Conservation (phyloP, 2,888 invertebrate species). For the Nemotelus pantherinus region DNA sequence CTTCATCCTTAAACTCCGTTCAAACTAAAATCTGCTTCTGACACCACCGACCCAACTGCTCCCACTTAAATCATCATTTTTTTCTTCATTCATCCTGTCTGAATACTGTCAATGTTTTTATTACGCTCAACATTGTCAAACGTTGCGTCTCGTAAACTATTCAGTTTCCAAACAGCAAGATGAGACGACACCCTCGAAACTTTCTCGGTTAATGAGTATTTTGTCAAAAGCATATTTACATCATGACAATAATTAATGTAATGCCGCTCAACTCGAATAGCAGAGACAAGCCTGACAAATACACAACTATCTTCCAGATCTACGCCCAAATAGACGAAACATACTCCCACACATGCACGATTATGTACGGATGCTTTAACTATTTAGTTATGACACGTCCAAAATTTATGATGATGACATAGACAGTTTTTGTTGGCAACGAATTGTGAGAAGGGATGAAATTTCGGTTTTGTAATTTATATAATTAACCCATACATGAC, state of each 20-base stretch:
- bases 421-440: conserved; percentile 5
- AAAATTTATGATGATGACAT: conserved; percentile 40
- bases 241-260: conserved; percentile 38
- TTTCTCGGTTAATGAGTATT: conserved; percentile 29
- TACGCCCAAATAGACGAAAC: not conserved
- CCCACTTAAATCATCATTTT: no score
- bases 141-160: not conserved
- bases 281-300: not conserved
- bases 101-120: no score
- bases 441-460: not conserved
- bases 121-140: no score
- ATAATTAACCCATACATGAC: no score
- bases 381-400: conserved; percentile 35
- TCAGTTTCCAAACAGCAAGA: not conserved
- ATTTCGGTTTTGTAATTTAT: no score
- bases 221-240: conserved; percentile 37
- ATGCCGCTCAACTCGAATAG: not conserved
- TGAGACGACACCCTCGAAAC: conserved; percentile 16
- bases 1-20: no score
- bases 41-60: no score
- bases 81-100: no score
- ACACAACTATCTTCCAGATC: not conserved
- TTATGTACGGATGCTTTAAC: not conserved
- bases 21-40: no score
- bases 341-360: not conserved